Percentiles rank a stretch among this genome's conserved stretches.
phyloP scores from a whole-genome alignment of 2,888 invertebrate species.

The Orthonevra nobilis region DNA sequence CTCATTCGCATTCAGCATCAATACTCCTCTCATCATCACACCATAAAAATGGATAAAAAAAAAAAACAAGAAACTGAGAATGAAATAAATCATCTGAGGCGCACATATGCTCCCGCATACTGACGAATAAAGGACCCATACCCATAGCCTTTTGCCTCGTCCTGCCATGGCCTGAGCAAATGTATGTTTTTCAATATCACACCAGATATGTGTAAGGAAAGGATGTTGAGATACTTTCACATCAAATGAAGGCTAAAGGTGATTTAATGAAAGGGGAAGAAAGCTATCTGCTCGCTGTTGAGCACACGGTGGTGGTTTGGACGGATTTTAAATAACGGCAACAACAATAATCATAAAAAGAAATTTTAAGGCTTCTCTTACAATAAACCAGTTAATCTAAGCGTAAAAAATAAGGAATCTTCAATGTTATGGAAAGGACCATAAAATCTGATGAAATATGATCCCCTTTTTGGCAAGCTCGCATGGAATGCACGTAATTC shows the following conservation, averaged over 20 bases:
- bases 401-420: slow-evolving; percentile 60
- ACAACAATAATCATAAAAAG: slow-evolving; percentile 63
- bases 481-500: slow-evolving; percentile 53
- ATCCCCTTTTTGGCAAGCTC: slow-evolving; percentile 49
- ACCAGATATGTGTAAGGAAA: slow-evolving; percentile 4
- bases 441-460: slow-evolving; percentile 56
- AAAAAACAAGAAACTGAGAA: background rate
- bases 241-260: slow-evolving; percentile 38
- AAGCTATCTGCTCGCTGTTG: background rate
- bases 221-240: slow-evolving; percentile 32
- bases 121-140: slow-evolving; percentile 19
- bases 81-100: slow-evolving; percentile 43
- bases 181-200: slow-evolving; percentile 27
- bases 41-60: slow-evolving; percentile 9
- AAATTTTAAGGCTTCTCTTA: slow-evolving; percentile 52
- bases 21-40: slow-evolving; percentile 45
- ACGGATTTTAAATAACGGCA: slow-evolving; percentile 52
- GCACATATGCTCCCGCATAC: slow-evolving; percentile 6
- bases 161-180: too few relatives aligned
- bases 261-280: slow-evolving; percentile 14
- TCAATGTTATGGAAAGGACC: slow-evolving; percentile 58
- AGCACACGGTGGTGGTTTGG: background rate
- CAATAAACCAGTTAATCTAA: slow-evolving; percentile 59
- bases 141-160: too few relatives aligned
- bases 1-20: slow-evolving; percentile 38